A percentile compares a stretch with the other conserved stretches of the same genome.
These are phyloP conservation scores for Calcarius lapponicus DNA, from an alignment of 2,797 vertebrate genomes.

Conservation along the genomic window DNA sequence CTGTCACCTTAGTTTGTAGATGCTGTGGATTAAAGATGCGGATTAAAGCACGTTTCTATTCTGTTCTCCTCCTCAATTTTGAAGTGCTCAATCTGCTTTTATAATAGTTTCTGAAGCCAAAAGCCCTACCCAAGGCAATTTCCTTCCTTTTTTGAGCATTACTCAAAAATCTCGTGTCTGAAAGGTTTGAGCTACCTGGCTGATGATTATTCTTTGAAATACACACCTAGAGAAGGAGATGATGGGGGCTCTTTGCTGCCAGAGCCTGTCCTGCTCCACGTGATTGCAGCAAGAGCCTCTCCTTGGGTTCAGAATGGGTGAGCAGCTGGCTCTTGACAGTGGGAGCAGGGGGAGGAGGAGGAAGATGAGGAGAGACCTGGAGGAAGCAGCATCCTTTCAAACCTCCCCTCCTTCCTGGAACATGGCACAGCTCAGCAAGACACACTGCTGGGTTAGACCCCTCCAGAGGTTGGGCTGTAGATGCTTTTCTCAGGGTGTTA, in stretches of 20 bases:
- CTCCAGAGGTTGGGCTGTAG: background rate
- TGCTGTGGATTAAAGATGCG: background rate
- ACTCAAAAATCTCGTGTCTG: background rate
- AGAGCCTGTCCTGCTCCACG: background rate
- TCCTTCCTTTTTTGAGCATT: background rate
- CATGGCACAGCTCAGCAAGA: fast-evolving
- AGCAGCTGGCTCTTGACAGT: background rate
- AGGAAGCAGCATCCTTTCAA: background rate
- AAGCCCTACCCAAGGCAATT: background rate
- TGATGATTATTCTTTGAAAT: background rate
- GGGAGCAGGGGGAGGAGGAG: background rate
- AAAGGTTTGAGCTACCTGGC: background rate
- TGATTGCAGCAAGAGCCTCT: background rate
- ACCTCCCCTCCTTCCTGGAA: background rate
- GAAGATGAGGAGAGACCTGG: background rate
- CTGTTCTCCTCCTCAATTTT: background rate
- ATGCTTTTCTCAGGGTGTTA: background rate
- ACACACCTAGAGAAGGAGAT: background rate
- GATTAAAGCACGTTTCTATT: background rate
- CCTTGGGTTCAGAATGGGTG: background rate
- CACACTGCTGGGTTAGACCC: background rate
- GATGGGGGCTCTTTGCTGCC: background rate
- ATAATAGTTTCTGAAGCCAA: background rate
- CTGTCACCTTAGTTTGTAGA: background rate
- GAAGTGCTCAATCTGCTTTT: background rate